Percentiles rank a stretch among this genome's conserved stretches.
These are phyloP conservation scores for Nezara viridula DNA, from an alignment of 2,888 invertebrate genomes.

Conservation along the genomic window DNA sequence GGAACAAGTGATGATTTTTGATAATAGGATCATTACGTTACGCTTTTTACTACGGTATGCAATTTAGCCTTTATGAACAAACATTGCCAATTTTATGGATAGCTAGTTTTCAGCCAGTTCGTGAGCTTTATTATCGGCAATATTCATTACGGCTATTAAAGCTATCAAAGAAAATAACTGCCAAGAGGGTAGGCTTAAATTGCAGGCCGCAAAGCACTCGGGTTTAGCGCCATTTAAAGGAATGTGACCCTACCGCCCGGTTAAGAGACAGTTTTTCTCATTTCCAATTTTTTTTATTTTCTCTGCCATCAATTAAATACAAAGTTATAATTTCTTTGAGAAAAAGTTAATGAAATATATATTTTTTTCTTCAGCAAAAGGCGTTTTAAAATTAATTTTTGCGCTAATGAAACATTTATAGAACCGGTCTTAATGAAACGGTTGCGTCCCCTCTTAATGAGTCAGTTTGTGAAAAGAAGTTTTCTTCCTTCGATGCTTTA, in stretches of 20 bases:
- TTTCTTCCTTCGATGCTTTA: conserved; percentile 25
- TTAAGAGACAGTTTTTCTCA: conserved; percentile 12
- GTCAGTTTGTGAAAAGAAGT: conserved; percentile 24
- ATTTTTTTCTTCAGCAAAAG: neutral
- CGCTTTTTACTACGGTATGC: neutral
- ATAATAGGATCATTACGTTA: neutral
- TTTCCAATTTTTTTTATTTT: conserved; percentile 14
- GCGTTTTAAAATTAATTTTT: conserved; percentile 32
- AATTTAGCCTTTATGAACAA: neutral
- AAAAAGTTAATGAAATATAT: conserved; percentile 44
- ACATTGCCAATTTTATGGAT: neutral
- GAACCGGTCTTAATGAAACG: conserved; percentile 40
- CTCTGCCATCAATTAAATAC: conserved; percentile 9
- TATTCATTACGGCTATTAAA: conserved; percentile 25
- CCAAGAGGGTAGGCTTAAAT: neutral
- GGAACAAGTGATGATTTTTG: neutral
- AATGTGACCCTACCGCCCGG: neutral
- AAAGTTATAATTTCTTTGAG: conserved; percentile 9
- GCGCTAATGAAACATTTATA: conserved; percentile 36
- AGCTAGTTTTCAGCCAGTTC: neutral
- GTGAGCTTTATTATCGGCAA: neutral
- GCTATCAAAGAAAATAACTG: conserved; percentile 23
- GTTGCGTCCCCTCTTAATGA: conserved; percentile 11
- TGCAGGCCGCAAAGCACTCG: neutral
- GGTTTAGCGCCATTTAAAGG: neutral